Conservation (phyloP, 2,888 invertebrate genomes). For the Phaonia tiefii region DNA sequence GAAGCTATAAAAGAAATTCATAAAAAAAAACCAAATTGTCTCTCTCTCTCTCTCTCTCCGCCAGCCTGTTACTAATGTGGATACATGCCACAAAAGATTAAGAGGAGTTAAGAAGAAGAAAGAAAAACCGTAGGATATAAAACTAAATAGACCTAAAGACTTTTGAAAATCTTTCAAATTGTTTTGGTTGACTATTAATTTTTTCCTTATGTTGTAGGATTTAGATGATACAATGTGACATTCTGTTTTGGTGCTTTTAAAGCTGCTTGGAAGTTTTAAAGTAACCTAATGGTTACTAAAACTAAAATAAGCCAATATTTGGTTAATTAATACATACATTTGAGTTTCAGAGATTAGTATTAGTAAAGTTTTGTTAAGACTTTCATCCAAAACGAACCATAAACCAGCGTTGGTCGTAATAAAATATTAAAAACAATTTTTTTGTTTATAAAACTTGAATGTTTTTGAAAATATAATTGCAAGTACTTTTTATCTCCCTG, state of each 20-base stretch:
- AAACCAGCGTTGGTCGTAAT: too few relatives aligned
- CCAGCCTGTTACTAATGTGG: background rate
- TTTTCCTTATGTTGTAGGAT: too few relatives aligned
- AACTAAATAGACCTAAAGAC: slow-evolving; percentile 40
- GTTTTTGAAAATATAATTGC: too few relatives aligned
- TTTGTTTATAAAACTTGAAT: too few relatives aligned
- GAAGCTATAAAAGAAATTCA: slow-evolving; percentile 9
- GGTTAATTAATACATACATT: slow-evolving; percentile 51
- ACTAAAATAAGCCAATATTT: slow-evolving; percentile 45
- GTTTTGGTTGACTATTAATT: too few relatives aligned
- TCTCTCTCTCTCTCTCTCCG: background rate
- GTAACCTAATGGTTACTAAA: slow-evolving; percentile 18
- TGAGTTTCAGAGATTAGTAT: background rate
- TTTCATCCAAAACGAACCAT: too few relatives aligned
- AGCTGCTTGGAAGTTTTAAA: slow-evolving; percentile 17
- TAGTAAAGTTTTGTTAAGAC: too few relatives aligned
- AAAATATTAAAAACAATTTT: too few relatives aligned
- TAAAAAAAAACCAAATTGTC: slow-evolving; percentile 22
- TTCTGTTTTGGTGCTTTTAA: slow-evolving; percentile 5
- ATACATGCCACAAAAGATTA: slow-evolving; percentile 54
- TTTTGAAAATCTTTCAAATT: background rate
- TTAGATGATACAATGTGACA: too few relatives aligned
- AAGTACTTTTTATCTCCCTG: too few relatives aligned
- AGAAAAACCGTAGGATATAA: slow-evolving; percentile 31
- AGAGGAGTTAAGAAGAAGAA: slow-evolving; percentile 48